These are phyloP conservation scores for Entomobrya proxima DNA, from an alignment of 2,888 invertebrate species.

Conservation along the genomic window DNA sequence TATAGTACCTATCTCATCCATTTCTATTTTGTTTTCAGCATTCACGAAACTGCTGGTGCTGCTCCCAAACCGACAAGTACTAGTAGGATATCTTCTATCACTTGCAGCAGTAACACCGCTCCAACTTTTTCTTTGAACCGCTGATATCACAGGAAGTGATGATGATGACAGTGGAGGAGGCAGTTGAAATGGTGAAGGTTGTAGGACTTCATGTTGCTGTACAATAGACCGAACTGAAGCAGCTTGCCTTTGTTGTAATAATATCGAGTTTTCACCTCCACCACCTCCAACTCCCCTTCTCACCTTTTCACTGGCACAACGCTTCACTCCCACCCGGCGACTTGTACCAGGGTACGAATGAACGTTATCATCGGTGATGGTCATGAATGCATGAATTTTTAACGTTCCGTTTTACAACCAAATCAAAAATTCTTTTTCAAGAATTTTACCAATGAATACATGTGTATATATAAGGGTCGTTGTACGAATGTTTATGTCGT, in stretches of 20 bases:
- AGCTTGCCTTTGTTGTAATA: slow-evolving; percentile 33
- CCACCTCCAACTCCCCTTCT: slow-evolving; percentile 40
- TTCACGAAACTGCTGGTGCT: slow-evolving; percentile 41
- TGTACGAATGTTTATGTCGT: slow-evolving; percentile 4
- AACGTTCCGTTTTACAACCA: slow-evolving; percentile 1
- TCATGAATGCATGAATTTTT: slow-evolving; percentile 34
- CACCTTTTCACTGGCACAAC: slow-evolving; percentile 49
- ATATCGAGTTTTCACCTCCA: slow-evolving; percentile 36
- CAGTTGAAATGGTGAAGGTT: slow-evolving; percentile 7
- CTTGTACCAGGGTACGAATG: slow-evolving; percentile 42
- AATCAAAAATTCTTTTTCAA: neutral
- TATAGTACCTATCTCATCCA: slow-evolving; percentile 60
- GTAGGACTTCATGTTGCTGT: slow-evolving; percentile 25
- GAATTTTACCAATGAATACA: slow-evolving; percentile 12
- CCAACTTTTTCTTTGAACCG: slow-evolving; percentile 42
- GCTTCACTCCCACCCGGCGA: slow-evolving; percentile 28
- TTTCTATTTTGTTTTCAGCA: slow-evolving; percentile 31
- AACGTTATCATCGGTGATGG: slow-evolving; percentile 40
- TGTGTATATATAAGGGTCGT: neutral
- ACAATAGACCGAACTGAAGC: slow-evolving; percentile 41
- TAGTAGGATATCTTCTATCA: slow-evolving; percentile 38
- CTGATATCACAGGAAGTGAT: slow-evolving; percentile 46
- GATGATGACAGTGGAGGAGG: slow-evolving; percentile 39
- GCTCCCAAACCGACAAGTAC: slow-evolving; percentile 29
- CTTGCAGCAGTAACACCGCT: slow-evolving; percentile 13